Conservation (phyloP, 2,797 vertebrate genomes). For the Florisuga fusca region DNA sequence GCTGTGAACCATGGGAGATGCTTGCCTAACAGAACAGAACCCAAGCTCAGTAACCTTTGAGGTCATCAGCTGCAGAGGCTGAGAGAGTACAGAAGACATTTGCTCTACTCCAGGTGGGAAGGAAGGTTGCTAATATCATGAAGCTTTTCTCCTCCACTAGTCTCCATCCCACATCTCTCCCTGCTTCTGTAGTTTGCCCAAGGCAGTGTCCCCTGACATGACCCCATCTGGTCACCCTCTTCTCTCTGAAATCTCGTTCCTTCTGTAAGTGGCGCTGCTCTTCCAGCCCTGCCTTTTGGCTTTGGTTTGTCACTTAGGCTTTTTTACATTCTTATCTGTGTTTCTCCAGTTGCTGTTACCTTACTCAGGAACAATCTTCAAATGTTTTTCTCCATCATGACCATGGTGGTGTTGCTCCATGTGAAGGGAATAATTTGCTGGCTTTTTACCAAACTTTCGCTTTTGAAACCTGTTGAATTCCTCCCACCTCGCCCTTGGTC, state of each 20-base stretch:
- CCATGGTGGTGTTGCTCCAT: background rate
- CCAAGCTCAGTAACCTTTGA: rapidly evolving
- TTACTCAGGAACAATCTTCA: background rate
- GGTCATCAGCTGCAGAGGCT: background rate
- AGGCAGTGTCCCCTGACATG: rapidly evolving
- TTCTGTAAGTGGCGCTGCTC: background rate
- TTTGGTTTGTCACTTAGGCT: background rate
- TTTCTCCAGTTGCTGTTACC: background rate
- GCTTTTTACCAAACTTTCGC: background rate
- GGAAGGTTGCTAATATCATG: background rate
- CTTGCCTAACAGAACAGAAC: background rate
- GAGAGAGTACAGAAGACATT: background rate
- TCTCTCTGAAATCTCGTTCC: background rate
- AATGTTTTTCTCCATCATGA: background rate
- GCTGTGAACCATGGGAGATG: background rate
- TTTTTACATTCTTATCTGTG: background rate
- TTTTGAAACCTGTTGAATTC: background rate
- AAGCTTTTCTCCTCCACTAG: background rate
- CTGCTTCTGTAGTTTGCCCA: background rate
- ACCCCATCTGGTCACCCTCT: background rate
- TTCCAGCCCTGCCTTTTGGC: rapidly evolving
- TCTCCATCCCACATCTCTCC: background rate
- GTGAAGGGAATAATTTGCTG: background rate
- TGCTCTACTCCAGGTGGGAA: background rate
- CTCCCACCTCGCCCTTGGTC: background rate